Evolutionary conservation across 1,140 invertebrate genomes (phyloP).

Genomic region (Hyles vespertilio): DNA sequence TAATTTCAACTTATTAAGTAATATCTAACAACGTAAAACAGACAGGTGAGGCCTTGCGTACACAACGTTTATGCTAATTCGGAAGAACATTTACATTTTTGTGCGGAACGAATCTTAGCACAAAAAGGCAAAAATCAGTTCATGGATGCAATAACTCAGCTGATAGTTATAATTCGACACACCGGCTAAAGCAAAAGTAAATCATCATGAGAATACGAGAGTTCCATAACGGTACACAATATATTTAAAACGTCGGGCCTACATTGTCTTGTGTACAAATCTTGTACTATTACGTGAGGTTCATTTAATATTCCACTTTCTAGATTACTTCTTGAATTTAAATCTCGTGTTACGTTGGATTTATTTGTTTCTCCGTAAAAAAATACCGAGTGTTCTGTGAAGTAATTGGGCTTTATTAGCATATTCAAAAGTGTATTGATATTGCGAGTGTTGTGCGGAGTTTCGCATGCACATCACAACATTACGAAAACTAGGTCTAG

Average conservation of each 20-base stretch:
- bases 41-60: constrained; percentile 13
- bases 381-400: constrained; percentile 7
- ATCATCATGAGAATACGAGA: constrained; percentile 7
- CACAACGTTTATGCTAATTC: constrained; percentile 32
- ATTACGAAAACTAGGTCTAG: no score
- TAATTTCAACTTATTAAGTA: constrained; percentile 14
- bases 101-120: constrained; percentile 23
- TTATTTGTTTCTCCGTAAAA: constrained; percentile 17
- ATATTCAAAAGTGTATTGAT: no score
- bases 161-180: constrained; percentile 10
- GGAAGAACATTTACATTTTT: constrained; percentile 29
- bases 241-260: constrained; percentile 1
- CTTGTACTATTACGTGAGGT: constrained; percentile 25
- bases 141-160: constrained; percentile 17
- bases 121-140: constrained; percentile 24
- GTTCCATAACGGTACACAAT: neutral
- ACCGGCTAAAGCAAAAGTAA: constrained; percentile 5
- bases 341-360: constrained; percentile 42
- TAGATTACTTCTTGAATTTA: constrained; percentile 45
- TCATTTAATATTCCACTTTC: constrained; percentile 35
- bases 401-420: constrained; percentile 2
- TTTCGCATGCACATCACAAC: no score
- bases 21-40: constrained; percentile 12
- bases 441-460: no score
- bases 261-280: constrained; percentile 1